phyloP scores from a whole-genome alignment of 1,140 invertebrate genomes.

The Popillia japonica region DNA sequence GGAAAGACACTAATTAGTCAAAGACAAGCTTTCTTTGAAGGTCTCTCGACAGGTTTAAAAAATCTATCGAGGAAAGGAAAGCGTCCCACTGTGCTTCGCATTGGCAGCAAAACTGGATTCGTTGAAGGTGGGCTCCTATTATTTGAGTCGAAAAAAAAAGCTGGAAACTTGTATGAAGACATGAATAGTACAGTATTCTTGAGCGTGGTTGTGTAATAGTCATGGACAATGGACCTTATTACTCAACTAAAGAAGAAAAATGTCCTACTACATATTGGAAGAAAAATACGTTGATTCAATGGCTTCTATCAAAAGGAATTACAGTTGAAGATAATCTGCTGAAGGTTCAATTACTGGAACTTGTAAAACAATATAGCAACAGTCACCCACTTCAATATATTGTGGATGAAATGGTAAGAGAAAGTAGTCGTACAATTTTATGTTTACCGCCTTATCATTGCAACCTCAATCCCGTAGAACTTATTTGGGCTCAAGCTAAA shows the following conservation, averaged over 20 bases:
- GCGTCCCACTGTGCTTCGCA: no score
- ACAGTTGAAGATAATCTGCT: slow-evolving; percentile 1
- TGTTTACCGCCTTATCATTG: slow-evolving; percentile 57
- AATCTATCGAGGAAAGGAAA: no score
- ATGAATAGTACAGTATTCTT: slow-evolving; percentile 44
- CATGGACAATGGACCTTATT: slow-evolving; percentile 61
- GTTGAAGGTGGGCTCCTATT: no score
- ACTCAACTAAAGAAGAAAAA: slow-evolving; percentile 47
- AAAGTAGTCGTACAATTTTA: slow-evolving; percentile 45
- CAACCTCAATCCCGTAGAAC: slow-evolving; percentile 58
- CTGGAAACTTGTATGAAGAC: neutral
- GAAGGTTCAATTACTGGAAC: slow-evolving; percentile 17
- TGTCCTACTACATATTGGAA: slow-evolving; percentile 43
- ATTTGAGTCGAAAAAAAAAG: no score
- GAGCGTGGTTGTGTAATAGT: slow-evolving; percentile 51
- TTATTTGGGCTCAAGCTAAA: slow-evolving; percentile 57
- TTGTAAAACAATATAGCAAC: slow-evolving; percentile 36
- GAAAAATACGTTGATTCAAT: slow-evolving; percentile 51
- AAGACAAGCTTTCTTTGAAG: no score
- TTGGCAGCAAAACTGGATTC: no score
- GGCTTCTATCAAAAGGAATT: slow-evolving; percentile 46
- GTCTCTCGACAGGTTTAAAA: no score
- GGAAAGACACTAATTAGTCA: no score
- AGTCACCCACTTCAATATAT: slow-evolving; percentile 42
- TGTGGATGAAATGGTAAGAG: slow-evolving; percentile 47